These are phyloP conservation scores for Stenodera caucasica DNA, from an alignment of 2,888 invertebrate genomes.

Conservation along the genomic window DNA sequence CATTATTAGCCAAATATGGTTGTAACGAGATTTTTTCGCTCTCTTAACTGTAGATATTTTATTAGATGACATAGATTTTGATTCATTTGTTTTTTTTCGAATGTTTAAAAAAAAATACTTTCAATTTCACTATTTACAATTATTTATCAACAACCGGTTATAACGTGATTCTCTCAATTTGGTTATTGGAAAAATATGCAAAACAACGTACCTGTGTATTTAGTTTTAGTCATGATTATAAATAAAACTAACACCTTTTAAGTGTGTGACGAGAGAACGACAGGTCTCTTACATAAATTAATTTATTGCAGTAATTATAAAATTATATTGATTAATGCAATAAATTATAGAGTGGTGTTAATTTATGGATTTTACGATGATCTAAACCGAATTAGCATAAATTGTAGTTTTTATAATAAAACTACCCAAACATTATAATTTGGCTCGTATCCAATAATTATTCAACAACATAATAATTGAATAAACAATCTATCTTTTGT, in stretches of 20 bases:
- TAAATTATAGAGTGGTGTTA: too few species aligned
- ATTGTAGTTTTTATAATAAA: neutral
- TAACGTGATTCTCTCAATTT: conserved; percentile 1
- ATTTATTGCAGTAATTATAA: too few species aligned
- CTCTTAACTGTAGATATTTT: neutral
- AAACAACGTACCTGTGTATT: conserved; percentile 7
- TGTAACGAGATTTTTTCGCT: neutral
- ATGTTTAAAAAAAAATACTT: neutral
- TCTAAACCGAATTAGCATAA: neutral
- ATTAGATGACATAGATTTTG: neutral
- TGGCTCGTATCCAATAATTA: neutral
- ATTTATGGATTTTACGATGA: too few species aligned
- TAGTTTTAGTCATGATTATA: conserved; percentile 24
- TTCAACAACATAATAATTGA: neutral
- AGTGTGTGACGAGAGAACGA: neutral
- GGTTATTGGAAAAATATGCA: conserved; percentile 1
- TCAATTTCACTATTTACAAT: neutral
- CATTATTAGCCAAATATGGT: neutral
- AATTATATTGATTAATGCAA: too few species aligned
- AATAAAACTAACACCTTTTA: conserved; percentile 20
- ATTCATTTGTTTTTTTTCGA: neutral
- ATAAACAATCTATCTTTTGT: neutral
- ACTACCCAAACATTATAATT: neutral
- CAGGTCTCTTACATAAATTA: conserved; percentile 2
- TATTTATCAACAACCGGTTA: neutral